A percentile compares a stretch with the other conserved stretches of the same genome.
Evolutionary conservation across 1,140 invertebrate genomes (phyloP).

Genomic region (Cydia splendana): DNA sequence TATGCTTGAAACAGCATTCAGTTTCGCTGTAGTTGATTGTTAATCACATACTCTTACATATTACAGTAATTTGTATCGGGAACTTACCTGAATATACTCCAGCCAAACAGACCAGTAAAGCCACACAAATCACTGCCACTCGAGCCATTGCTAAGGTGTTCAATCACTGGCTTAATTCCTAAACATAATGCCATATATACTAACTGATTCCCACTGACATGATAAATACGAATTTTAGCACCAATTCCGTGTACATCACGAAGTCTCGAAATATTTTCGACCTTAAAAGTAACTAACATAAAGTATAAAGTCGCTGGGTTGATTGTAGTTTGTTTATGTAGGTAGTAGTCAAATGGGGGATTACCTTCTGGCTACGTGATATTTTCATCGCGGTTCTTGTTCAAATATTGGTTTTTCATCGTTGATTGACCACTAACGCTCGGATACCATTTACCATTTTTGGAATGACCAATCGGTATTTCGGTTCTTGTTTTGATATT

Average conservation of each 20-base stretch:
- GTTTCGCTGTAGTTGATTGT: no score
- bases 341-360: neutral
- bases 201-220: neutral
- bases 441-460: neutral
- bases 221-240: conserved; percentile 26
- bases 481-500: no score
- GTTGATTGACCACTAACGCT: conserved; percentile 6
- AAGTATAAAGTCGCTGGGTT: neutral
- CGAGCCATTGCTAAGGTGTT: conserved; percentile 15
- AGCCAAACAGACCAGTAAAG: conserved; percentile 9
- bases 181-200: conserved; percentile 18
- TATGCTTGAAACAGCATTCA: no score
- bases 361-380: conserved; percentile 7
- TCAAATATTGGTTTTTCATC: conserved; percentile 14
- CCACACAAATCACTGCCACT: conserved; percentile 2
- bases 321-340: neutral
- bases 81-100: conserved; percentile 17
- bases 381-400: conserved; percentile 18
- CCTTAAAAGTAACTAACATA: neutral
- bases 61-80: neutral
- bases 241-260: neutral
- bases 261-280: no score
- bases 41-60: neutral
- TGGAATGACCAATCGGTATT: no score
- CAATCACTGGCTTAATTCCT: neutral